phyloP scores from a whole-genome alignment of 2,888 invertebrate genomes.

The Lampropteryx suffumata region DNA sequence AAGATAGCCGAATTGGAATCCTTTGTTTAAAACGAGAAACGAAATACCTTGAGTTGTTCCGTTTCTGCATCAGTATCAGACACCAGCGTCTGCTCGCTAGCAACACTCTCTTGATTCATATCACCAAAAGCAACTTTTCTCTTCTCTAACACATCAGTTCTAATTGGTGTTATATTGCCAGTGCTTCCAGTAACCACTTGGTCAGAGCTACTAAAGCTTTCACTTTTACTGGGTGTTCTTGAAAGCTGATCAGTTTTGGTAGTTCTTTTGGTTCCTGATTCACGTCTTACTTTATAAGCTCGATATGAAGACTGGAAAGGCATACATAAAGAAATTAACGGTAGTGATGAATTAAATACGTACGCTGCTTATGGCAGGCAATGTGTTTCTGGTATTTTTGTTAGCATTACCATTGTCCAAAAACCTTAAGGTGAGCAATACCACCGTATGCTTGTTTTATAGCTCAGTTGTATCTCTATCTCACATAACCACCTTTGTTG shows the following conservation, averaged over 20 bases:
- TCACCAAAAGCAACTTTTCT: conserved; percentile 9
- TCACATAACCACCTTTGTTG: too few relatives aligned
- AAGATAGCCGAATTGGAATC: too few relatives aligned
- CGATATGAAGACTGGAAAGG: conserved; percentile 7
- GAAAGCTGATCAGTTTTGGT: not conserved
- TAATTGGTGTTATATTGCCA: not conserved
- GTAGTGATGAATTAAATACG: too few relatives aligned
- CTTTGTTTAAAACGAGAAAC: too few relatives aligned
- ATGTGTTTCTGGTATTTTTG: too few relatives aligned
- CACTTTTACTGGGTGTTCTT: not conserved
- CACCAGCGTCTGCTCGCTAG: not conserved
- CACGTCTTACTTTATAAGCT: conserved; percentile 5
- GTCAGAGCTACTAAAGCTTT: not conserved
- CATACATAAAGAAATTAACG: too few relatives aligned
- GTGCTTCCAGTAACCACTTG: not conserved
- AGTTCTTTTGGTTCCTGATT: not conserved
- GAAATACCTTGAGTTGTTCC: not conserved
- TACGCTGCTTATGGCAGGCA: too few relatives aligned
- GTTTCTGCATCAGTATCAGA: not conserved
- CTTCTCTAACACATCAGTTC: not conserved
- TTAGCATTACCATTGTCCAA: too few relatives aligned
- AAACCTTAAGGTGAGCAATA: too few relatives aligned
- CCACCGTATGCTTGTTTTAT: too few relatives aligned
- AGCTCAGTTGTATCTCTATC: too few relatives aligned
- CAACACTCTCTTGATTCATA: not conserved